Percentiles rank a stretch among this genome's conserved stretches.
Conservation (phyloP, 2,113 vertebrate genomes). For the Myodes glareolus region DNA sequence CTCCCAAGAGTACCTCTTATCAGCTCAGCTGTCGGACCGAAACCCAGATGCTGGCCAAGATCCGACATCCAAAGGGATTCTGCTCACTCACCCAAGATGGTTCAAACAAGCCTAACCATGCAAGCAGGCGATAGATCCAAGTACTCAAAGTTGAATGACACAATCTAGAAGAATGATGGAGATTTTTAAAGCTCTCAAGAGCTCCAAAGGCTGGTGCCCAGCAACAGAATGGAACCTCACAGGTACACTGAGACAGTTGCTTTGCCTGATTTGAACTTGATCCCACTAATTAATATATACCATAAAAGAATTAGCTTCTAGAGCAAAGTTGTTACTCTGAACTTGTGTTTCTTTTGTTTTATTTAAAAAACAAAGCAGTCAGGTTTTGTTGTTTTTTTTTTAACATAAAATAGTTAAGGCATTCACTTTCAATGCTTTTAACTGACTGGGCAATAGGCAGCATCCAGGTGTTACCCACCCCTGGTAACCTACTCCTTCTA, state of each 20-base stretch:
- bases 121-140: not conserved
- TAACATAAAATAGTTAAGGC: not conserved
- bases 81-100: not conserved
- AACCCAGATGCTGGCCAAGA: slow-evolving; percentile 38
- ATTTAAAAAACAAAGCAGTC: not conserved
- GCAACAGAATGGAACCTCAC: slow-evolving; percentile 31
- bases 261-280: not conserved
- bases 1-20: not conserved
- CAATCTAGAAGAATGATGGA: not conserved
- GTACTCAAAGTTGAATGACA: not conserved
- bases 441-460: not conserved
- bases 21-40: slow-evolving; percentile 4
- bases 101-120: slow-evolving; percentile 21
- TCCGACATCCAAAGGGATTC: not conserved
- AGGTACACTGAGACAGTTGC: not conserved
- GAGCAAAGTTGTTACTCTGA: not conserved
- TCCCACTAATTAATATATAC: not conserved
- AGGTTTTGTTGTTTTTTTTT: no score
- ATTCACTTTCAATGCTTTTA: not conserved
- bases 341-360: not conserved
- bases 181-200: not conserved
- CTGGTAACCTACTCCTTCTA: not conserved
- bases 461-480: not conserved
- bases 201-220: not conserved
- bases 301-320: not conserved